Evolutionary conservation across 2,113 vertebrate genomes (phyloP), one percentile per base, ranked within the genome.

Genomic region (Lutjanus erythropterus): DNA sequence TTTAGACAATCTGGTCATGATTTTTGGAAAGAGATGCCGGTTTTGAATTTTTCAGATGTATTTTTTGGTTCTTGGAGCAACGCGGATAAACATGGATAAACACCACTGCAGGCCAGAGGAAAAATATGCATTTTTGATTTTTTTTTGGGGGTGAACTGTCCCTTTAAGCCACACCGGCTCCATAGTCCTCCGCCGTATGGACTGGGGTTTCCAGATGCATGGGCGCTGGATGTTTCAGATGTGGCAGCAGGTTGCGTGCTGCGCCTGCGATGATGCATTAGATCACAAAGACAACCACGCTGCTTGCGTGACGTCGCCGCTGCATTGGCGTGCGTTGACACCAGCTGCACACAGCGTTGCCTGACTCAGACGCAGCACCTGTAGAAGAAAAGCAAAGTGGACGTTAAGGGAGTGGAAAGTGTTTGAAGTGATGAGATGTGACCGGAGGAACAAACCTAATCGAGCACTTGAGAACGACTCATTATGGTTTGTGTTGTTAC

Each of bases 321-420:
- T 1, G 9, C 25, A 52, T 80, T 78, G 25, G 33, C 56, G 11
- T 46, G 53, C 39, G 23, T 42, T 19, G 1, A n/a, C 16, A 44
- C 23, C 59, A 6, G 68, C 31, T 44, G 52, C 3, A 5, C 21
- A 2, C 19, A 9, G 37, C 1, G 3, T 23, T 27, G n/a, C 71
- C 27, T 85, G 75, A 82, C 58, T 88, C 84, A 87, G 21, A 62
- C 0, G 21, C 47, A 41, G 80, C 85, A 86, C 86, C 88, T 87
- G 84, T 25, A 3, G 64, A 47, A 6, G 35, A 41, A 49, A 76
- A 52, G 41, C 50, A 33, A 68, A 14, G 25, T n/a, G 46, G 49
- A 49, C 3, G 4, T 64, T 9, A 2, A 0, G 8, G 58, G 19
- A 44, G 7, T 3, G 6, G 29, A 68, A 33, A 44, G 23, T 47